These are phyloP conservation scores for Tuta absoluta DNA, from an alignment of 2,888 invertebrate genomes.

Conservation along the genomic window DNA sequence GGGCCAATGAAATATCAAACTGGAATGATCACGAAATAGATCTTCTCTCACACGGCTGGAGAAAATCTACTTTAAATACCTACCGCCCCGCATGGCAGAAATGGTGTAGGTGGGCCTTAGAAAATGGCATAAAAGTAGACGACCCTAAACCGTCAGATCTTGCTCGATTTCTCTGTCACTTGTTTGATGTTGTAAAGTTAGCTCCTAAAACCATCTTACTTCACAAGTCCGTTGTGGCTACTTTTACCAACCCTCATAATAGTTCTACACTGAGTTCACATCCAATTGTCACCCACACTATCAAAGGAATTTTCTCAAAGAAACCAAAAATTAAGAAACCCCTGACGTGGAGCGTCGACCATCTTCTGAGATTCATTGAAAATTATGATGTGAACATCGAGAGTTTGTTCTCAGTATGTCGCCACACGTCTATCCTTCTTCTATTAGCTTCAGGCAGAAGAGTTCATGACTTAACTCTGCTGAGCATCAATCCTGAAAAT, in stretches of 20 bases:
- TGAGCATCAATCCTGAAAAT: conserved; percentile 3
- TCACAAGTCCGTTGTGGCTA: too few relatives aligned
- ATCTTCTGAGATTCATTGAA: not conserved
- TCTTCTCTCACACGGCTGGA: conserved; percentile 32
- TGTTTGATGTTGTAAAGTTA: conserved; percentile 16
- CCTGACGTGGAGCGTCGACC: conserved; percentile 4
- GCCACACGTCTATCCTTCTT: conserved; percentile 27
- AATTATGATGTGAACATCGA: not conserved
- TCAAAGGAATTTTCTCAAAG: conserved; percentile 12
- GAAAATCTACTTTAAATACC: conserved; percentile 35
- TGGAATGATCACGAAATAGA: conserved; percentile 27
- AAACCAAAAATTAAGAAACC: conserved; percentile 10
- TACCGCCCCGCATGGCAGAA: conserved; percentile 32
- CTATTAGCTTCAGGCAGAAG: conserved; percentile 32
- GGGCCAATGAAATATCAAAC: conserved; percentile 28
- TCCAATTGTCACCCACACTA: conserved; percentile 3
- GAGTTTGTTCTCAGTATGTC: conserved; percentile 21
- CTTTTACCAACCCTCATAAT: conserved; percentile 15
- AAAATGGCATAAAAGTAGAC: not conserved
- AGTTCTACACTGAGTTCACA: not conserved
- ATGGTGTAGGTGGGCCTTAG: conserved; percentile 25
- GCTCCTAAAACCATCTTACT: conserved; percentile 27
- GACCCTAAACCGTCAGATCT: conserved; percentile 23
- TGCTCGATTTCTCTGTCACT: conserved; percentile 27
- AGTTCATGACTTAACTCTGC: conserved; percentile 31